phyloP scores from a whole-genome alignment of 2,888 invertebrate genomes.

The Cryptus viduatorius region DNA sequence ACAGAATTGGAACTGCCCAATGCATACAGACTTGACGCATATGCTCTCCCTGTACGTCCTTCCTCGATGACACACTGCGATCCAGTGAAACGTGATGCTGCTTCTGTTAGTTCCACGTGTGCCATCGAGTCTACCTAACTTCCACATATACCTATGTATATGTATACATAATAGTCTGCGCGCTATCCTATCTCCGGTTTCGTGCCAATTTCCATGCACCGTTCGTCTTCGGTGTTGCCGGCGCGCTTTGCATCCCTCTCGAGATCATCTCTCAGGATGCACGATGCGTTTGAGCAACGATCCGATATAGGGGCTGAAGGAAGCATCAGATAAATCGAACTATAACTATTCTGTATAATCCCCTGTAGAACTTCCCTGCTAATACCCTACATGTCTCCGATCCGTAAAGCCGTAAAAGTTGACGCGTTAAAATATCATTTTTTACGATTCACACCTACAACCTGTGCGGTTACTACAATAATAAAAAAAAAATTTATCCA shows the following conservation, averaged over 20 bases:
- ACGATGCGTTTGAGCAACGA: slow-evolving; percentile 18
- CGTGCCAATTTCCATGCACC: slow-evolving; percentile 58
- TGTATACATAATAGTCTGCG: neutral
- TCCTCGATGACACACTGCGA: slow-evolving; percentile 54
- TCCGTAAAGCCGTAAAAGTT: slow-evolving; percentile 21
- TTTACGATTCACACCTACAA: slow-evolving; percentile 59
- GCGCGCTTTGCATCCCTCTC: slow-evolving; percentile 4
- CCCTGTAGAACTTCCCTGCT: neutral
- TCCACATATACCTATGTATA: neutral
- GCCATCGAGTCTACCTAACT: slow-evolving; percentile 1
- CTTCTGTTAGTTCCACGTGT: slow-evolving; percentile 40
- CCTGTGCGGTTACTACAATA: slow-evolving; percentile 7
- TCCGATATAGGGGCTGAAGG: slow-evolving; percentile 17
- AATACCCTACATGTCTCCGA: neutral
- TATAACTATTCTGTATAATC: neutral
- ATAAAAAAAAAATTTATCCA: slow-evolving; percentile 32
- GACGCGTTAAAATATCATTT: slow-evolving; percentile 40
- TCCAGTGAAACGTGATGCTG: slow-evolving; percentile 37
- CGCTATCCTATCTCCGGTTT: slow-evolving; percentile 53
- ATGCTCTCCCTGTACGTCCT: slow-evolving; percentile 37
- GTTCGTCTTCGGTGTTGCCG: slow-evolving; percentile 27
- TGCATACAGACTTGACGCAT: slow-evolving; percentile 37
- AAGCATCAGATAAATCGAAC: slow-evolving; percentile 35
- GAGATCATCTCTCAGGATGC: slow-evolving; percentile 49
- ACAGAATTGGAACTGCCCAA: slow-evolving; percentile 52